Percentiles rank a stretch among this genome's conserved stretches.
phyloP scores from a whole-genome alignment of 2,888 invertebrate genomes.

The Girardia tigrina region DNA sequence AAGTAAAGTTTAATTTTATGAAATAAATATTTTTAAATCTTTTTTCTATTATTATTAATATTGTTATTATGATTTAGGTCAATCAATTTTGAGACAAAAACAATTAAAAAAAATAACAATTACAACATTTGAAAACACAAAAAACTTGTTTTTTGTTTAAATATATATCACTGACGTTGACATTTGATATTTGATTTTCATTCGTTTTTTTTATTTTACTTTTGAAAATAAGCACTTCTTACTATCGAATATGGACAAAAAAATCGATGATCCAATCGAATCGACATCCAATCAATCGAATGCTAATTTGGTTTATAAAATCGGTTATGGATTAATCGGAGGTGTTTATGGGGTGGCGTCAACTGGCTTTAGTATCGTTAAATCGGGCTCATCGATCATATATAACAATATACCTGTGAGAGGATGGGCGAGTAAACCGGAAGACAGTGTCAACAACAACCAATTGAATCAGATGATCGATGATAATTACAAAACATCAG shows the following conservation, averaged over 20 bases:
- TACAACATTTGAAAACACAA: no score
- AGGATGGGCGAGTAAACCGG: neutral
- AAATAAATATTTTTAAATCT: neutral
- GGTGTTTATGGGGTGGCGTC: neutral
- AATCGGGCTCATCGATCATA: neutral
- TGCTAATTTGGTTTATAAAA: neutral
- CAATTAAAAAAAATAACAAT: neutral
- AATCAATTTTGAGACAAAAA: neutral
- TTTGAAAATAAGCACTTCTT: no score
- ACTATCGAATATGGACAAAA: no score
- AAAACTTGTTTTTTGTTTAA: neutral
- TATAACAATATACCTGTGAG: neutral
- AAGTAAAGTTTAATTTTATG: neutral
- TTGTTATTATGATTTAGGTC: neutral
- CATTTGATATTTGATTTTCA: neutral
- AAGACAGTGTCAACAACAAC: conserved; percentile 1
- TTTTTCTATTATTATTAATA: no score
- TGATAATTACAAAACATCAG: conserved; percentile 1
- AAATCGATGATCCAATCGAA: neutral
- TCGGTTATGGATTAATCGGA: neutral
- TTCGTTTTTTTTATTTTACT: no score
- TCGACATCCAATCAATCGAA: neutral
- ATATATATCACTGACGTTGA: conserved; percentile 6
- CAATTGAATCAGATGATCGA: neutral
- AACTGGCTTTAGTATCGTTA: neutral